A percentile compares a stretch with the other conserved stretches of the same genome.
Conservation (phyloP, 2,888 invertebrate genomes). For the Cheilosia vulpina region DNA sequence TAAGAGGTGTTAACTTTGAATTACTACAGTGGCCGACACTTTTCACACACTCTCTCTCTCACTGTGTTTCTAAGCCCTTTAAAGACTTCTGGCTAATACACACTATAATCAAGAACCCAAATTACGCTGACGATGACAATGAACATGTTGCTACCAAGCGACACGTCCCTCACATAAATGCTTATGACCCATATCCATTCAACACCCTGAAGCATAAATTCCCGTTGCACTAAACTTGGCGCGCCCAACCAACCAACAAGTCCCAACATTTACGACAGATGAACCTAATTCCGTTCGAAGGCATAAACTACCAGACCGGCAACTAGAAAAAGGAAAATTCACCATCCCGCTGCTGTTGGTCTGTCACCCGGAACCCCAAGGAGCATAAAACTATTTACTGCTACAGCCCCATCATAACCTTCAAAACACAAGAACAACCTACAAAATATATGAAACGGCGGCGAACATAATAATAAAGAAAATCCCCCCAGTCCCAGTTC, state of each 20-base stretch:
- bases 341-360: constrained; percentile 17
- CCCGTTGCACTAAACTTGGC: constrained; percentile 13
- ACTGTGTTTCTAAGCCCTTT: no score
- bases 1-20: no score
- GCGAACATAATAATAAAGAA: constrained; percentile 22
- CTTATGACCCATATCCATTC: constrained; percentile 34
- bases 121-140: neutral
- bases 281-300: constrained; percentile 17
- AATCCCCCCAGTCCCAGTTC: neutral
- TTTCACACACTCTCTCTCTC: no score
- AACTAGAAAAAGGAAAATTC: constrained; percentile 5
- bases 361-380: constrained; percentile 23
- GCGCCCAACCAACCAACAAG: constrained; percentile 9
- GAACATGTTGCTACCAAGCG: neutral
- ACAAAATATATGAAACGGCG: constrained; percentile 2
- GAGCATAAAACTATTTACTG: constrained; percentile 33
- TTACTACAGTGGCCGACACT: no score
- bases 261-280: constrained; percentile 33
- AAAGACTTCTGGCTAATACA: no score
- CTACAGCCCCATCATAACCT: constrained; percentile 9
- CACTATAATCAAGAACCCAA: neutral
- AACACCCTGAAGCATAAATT: constrained; percentile 19
- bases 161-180: constrained; percentile 23
- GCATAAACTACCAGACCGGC: neutral
- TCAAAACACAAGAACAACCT: neutral